Conservation (phyloP, 2,888 invertebrate species). For the Drosophila melanocephala region DNA sequence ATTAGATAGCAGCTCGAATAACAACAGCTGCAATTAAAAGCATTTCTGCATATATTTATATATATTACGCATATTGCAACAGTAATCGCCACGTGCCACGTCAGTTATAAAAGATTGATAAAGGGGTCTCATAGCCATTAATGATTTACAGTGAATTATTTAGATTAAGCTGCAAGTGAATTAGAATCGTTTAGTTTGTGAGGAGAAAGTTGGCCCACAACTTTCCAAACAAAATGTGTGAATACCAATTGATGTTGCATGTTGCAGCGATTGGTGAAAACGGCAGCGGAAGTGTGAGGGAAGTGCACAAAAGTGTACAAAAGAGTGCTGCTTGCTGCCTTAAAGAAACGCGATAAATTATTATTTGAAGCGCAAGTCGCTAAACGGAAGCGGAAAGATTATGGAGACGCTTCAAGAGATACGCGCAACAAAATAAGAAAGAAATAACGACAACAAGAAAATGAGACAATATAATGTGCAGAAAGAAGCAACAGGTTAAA, state of each 20-base stretch:
- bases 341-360: slow-evolving; percentile 55
- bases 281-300: slow-evolving; percentile 49
- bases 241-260: slow-evolving; percentile 44
- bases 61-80: slow-evolving; percentile 12
- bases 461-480: slow-evolving; percentile 30
- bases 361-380: slow-evolving; percentile 24
- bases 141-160: not conserved
- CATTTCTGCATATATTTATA: not conserved
- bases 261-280: slow-evolving; percentile 50
- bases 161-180: not conserved
- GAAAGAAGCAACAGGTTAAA: slow-evolving; percentile 51
- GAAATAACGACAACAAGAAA: slow-evolving; percentile 15
- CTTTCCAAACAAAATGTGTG: slow-evolving; percentile 34
- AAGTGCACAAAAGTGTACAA: slow-evolving; percentile 12
- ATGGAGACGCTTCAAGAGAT: slow-evolving; percentile 2
- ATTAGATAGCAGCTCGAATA: slow-evolving; percentile 14
- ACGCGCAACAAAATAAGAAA: slow-evolving; percentile 11
- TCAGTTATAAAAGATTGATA: slow-evolving; percentile 9
- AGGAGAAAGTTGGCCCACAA: slow-evolving; percentile 29
- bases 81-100: slow-evolving; percentile 21
- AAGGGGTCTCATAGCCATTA: not conserved
- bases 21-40: slow-evolving; percentile 22
- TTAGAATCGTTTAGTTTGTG: slow-evolving; percentile 15
- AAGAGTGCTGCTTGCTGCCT: slow-evolving; percentile 24
- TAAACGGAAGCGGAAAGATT: slow-evolving; percentile 43